Evolutionary conservation across 2,888 invertebrate species (phyloP).

Genomic region (Perizoma affinitatum): DNA sequence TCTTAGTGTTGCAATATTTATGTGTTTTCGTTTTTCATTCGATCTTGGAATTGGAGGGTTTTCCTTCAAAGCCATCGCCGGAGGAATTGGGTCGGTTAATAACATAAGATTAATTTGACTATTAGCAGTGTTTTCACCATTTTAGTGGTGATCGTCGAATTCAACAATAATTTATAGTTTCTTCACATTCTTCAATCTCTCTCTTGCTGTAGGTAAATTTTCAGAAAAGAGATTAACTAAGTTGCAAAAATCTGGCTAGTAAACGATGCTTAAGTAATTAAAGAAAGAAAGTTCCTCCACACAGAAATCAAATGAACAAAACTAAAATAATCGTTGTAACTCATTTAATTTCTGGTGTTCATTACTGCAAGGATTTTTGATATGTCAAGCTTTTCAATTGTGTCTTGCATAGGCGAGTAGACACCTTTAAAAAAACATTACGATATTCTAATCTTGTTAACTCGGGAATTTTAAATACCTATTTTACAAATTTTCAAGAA

Average conservation of each 20-base stretch:
- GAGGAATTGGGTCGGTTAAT: too few species aligned
- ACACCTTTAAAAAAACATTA: too few species aligned
- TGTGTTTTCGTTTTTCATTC: too few species aligned
- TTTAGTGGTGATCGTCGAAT: too few species aligned
- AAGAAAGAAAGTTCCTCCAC: conserved; percentile 32
- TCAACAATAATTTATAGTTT: too few species aligned
- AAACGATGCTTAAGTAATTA: conserved; percentile 43
- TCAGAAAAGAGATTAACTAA: conserved; percentile 40
- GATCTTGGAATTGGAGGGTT: too few species aligned
- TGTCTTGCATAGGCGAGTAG: conserved; percentile 51
- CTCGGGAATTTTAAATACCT: background rate
- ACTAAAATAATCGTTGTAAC: conserved; percentile 48
- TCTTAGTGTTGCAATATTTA: too few species aligned
- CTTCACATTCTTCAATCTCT: too few species aligned
- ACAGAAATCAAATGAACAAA: conserved; percentile 40
- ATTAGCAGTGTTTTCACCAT: too few species aligned
- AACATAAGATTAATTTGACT: too few species aligned
- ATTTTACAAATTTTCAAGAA: background rate
- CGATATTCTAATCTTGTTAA: too few species aligned
- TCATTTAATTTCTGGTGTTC: conserved; percentile 50
- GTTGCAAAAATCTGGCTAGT: conserved; percentile 39
- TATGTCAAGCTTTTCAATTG: conserved; percentile 42
- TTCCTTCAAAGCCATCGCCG: too few species aligned
- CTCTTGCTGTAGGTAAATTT: conserved; percentile 18
- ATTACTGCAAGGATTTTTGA: conserved; percentile 45